Evolutionary conservation across 2,888 invertebrate genomes (phyloP), one percentile per base, ranked within the genome.

Genomic region (Philereme transversata): DNA sequence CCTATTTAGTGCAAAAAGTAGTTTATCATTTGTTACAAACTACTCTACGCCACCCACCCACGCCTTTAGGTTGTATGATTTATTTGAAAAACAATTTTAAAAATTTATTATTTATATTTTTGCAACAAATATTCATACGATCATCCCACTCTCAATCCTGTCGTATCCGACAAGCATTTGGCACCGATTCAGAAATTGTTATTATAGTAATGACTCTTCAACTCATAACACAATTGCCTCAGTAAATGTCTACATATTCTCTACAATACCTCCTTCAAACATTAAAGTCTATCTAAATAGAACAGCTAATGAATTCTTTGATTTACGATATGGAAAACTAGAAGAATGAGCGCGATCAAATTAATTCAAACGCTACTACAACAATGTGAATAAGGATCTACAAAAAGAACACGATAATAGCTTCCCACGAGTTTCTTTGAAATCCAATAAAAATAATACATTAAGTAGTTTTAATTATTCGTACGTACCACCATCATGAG

Each of bases 161-260:
- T 77, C 76, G 75, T 69, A 77, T 76, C 74, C 73, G 84, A 86
- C 84, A 80, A 75, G 73, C 77, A 77, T 80, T 90, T 92, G 91
- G 91, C 91, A 90, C 64, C 71, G 76, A 69, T 79, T 83, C 87
- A 85, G 79, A 83, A 75, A 87, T 86, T 88, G 86, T 88, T 90
- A 88, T 89, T 85, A 87, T 82, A 75, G 79, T 84, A 87, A 90
- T 83, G 83, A 83, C 74, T 85, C 75, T 74, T 80, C 82, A 73
- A 85, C 88, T 91, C 90, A 91, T 90, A 91, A 86, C 78, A 79
- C 77, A 76, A 85, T 82, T 78, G 83, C 84, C 77, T 83, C 82
- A 79, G 79, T 76, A 79, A 82, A 84, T 78, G 81, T 88, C 82
- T 84, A 83, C 80, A 77, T 83, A 82, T 46, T 48, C 44, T 53